Evolutionary conservation across 2,888 invertebrate genomes (phyloP).

Genomic region (Mactromeris polynyma): DNA sequence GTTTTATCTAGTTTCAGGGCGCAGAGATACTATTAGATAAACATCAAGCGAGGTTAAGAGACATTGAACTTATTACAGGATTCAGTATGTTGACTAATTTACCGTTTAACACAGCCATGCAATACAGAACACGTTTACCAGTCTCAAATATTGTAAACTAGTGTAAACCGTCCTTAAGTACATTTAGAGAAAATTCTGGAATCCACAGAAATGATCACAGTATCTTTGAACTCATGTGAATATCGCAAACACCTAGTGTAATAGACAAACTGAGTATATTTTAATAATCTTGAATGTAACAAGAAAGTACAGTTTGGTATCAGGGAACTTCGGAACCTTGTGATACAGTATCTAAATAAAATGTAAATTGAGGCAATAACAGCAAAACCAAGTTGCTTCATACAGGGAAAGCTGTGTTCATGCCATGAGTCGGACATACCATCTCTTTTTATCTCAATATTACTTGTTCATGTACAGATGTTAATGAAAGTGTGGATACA

Average conservation of each 20-base stretch:
- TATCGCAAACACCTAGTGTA: not conserved
- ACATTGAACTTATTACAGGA: conserved; percentile 82
- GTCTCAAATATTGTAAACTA: not conserved
- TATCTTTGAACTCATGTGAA: not conserved
- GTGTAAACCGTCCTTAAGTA: not conserved
- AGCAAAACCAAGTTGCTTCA: too few species aligned
- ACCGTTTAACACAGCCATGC: conserved; percentile 54
- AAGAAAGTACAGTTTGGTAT: too few species aligned
- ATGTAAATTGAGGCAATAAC: too few species aligned
- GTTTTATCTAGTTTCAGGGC: conserved; percentile 65
- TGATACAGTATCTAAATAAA: too few species aligned
- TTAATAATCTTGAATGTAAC: too few species aligned
- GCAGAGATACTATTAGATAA: conserved; percentile 73
- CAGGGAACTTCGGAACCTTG: too few species aligned
- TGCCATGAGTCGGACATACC: too few species aligned
- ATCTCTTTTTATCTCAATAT: too few species aligned
- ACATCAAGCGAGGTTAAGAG: conserved; percentile 79
- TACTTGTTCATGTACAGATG: too few species aligned
- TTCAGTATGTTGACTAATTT: conserved; percentile 73
- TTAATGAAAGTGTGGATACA: too few species aligned
- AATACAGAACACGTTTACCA: conserved; percentile 70
- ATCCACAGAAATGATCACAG: not conserved
- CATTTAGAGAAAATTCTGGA: not conserved
- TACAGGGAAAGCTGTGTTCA: too few species aligned
- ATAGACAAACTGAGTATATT: too few species aligned